A percentile compares a stretch with the other conserved stretches of the same genome.
Evolutionary conservation across 2,797 vertebrate genomes (phyloP).

Genomic region (Eupleurogrammus muticus): DNA sequence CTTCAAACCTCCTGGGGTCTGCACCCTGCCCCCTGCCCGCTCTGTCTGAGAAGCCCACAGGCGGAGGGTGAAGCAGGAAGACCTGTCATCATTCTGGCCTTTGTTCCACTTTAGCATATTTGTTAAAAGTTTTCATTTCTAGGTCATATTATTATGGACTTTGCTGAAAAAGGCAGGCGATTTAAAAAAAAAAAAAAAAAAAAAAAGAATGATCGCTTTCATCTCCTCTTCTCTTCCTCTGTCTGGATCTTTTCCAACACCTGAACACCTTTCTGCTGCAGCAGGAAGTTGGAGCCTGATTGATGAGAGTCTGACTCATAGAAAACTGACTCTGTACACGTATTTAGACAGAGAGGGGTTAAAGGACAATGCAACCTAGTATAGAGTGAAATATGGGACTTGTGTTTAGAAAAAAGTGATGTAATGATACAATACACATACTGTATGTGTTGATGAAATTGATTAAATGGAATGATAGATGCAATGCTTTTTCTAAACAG

Average conservation of each 20-base stretch:
- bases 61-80: constrained; percentile 6
- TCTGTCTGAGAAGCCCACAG: constrained; percentile 52
- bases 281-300: constrained; percentile 2
- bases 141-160: constrained; percentile 16
- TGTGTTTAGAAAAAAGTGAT: no score
- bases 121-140: constrained; percentile 17
- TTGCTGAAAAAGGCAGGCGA: constrained; percentile 13
- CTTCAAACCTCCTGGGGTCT: constrained; percentile 40
- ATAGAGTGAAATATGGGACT: no score
- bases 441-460: no score
- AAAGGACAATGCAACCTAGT: constrained; percentile 6
- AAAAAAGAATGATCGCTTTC: constrained; percentile 1
- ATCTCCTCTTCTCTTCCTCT: neutral
- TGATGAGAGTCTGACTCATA: neutral
- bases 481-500: no score
- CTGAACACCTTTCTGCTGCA: constrained; percentile 16
- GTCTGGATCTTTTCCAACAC: constrained; percentile 20
- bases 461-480: no score
- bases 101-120: constrained; percentile 29
- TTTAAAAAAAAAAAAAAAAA: no score
- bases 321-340: neutral
- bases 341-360: neutral
- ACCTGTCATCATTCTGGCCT: constrained; percentile 15
- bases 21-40: constrained; percentile 32
- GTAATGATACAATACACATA: no score